These are phyloP conservation scores for Hylomyscus alleni DNA, from an alignment of 2,797 vertebrate genomes.

Conservation along the genomic window DNA sequence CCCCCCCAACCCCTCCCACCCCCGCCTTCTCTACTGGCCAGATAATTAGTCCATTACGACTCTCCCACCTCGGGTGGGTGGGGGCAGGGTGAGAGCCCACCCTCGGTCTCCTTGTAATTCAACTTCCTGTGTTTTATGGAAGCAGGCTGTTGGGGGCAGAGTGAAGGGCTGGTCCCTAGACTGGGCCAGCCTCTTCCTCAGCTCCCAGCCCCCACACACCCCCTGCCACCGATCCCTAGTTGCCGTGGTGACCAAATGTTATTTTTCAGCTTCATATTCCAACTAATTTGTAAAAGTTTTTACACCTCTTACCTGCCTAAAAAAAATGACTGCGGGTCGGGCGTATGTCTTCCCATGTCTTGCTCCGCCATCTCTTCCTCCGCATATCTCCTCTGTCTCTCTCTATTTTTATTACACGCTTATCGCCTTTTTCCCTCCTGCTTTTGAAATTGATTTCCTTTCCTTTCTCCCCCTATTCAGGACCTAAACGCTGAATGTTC, in stretches of 20 bases:
- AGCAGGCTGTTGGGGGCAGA: constrained; percentile 90
- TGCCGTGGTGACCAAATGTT: constrained; percentile 91
- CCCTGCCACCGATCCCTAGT: constrained; percentile 87
- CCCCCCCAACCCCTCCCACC: not conserved
- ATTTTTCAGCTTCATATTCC: constrained; percentile 90
- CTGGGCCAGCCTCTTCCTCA: constrained; percentile 77
- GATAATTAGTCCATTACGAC: constrained; percentile 94
- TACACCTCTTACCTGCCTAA: constrained; percentile 74
- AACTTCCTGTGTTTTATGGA: constrained; percentile 94
- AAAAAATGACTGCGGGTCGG: constrained; percentile 16
- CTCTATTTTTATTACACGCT: constrained; percentile 91
- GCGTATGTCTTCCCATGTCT: constrained; percentile 72
- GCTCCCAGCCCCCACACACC: constrained; percentile 81
- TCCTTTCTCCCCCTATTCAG: constrained; percentile 92
- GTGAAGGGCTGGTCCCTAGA: constrained; percentile 84
- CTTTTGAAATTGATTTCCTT: constrained; percentile 94
- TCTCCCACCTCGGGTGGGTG: constrained; percentile 91
- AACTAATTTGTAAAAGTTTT: constrained; percentile 88
- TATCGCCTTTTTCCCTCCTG: constrained; percentile 92
- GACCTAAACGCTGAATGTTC: constrained; percentile 95
- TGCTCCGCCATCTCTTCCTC: constrained; percentile 78
- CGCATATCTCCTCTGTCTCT: constrained; percentile 88
- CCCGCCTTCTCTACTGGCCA: constrained; percentile 88
- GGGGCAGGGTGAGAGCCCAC: constrained; percentile 91
- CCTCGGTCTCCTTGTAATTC: constrained; percentile 92